Percentiles rank a stretch among this genome's conserved stretches.
Conservation (phyloP, 2,888 invertebrate species). For the Acrocyrtus sp. region DNA sequence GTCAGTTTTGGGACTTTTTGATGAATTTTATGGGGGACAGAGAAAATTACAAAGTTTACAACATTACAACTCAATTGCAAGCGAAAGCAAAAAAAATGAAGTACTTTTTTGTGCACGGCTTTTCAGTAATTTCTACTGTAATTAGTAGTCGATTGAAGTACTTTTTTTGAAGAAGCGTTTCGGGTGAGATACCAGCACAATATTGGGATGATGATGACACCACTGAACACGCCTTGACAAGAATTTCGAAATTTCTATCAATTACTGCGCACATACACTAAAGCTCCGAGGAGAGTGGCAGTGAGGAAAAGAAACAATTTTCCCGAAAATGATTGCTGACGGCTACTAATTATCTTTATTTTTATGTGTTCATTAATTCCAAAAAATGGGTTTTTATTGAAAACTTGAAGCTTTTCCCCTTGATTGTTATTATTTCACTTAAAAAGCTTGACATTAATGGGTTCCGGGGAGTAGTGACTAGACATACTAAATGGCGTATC, state of each 20-base stretch:
- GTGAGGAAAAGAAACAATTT: neutral
- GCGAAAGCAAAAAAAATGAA: too few species aligned
- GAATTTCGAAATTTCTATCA: slow-evolving; percentile 20
- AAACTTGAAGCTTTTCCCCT: neutral
- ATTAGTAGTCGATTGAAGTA: slow-evolving; percentile 19
- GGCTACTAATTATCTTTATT: slow-evolving; percentile 22
- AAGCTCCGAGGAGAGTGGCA: too few species aligned
- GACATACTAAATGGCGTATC: too few species aligned
- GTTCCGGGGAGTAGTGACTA: slow-evolving; percentile 7
- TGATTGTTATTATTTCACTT: neutral
- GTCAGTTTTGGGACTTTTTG: too few species aligned
- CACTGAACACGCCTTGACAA: slow-evolving; percentile 8
- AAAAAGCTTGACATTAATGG: slow-evolving; percentile 17
- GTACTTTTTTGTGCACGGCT: too few species aligned
- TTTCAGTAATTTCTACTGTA: too few species aligned
- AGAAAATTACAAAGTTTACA: too few species aligned
- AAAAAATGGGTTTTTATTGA: slow-evolving; percentile 18
- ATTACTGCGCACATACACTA: too few species aligned
- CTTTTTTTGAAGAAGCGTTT: slow-evolving; percentile 7
- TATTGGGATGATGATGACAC: neutral
- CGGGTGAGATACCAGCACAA: neutral
- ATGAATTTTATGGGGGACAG: too few species aligned
- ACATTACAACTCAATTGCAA: too few species aligned
- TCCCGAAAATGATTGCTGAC: neutral
- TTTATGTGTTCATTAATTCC: slow-evolving; percentile 15